phyloP scores from a whole-genome alignment of 2,113 vertebrate species.

The Garra rufa region DNA sequence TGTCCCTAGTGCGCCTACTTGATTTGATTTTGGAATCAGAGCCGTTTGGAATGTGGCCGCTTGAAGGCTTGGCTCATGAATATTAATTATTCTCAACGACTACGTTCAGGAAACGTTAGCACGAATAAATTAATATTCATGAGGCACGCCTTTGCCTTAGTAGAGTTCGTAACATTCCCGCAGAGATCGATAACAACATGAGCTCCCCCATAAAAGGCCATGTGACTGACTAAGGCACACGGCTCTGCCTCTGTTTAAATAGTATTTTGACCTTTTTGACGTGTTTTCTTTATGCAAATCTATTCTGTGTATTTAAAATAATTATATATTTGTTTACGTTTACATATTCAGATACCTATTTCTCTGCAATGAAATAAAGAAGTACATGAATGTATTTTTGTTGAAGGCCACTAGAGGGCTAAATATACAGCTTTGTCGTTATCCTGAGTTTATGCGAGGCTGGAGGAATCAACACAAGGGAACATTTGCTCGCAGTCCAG shows the following conservation, averaged over 20 bases:
- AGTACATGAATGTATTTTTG: neutral
- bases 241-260: neutral
- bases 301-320: neutral
- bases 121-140: conserved; percentile 7
- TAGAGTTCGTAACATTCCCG: neutral
- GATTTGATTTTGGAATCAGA: neutral
- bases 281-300: neutral
- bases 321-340: neutral
- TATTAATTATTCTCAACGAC: neutral
- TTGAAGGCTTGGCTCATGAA: neutral
- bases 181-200: neutral
- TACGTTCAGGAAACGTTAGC: neutral
- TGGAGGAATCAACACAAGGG: conserved; percentile 12
- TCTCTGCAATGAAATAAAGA: neutral
- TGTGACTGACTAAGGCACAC: neutral
- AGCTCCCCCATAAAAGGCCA: neutral
- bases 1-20: neutral
- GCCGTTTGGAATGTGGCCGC: neutral
- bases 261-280: neutral
- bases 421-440: neutral
- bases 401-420: conserved; percentile 2
- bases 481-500: neutral
- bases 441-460: neutral
- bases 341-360: neutral
- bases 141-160: neutral